These are phyloP conservation scores for Macrotus californicus DNA, from an alignment of 2,113 vertebrate genomes.

Conservation along the genomic window DNA sequence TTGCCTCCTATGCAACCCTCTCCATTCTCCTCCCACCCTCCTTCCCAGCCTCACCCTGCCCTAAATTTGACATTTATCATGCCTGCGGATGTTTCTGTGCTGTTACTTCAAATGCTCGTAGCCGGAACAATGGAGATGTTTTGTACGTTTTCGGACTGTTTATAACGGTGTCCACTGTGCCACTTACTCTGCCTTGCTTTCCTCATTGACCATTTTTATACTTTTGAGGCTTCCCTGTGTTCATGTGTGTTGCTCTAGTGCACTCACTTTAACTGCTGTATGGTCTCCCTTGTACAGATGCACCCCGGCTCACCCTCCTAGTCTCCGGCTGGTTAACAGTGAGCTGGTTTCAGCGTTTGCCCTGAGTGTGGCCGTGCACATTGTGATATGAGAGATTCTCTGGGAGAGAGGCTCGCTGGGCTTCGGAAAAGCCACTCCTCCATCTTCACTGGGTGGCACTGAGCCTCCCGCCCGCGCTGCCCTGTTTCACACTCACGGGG, in stretches of 20 bases:
- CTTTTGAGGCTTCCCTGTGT: not conserved
- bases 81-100: not conserved
- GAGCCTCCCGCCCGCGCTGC: accelerated
- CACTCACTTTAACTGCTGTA: not conserved
- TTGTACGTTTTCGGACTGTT: not conserved
- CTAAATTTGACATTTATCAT: not conserved
- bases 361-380: not conserved
- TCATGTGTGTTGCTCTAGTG: not conserved
- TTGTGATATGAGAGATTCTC: not conserved
- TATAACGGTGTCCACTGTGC: not conserved
- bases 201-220: not conserved
- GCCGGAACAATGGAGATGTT: not conserved
- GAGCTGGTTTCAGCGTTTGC: not conserved
- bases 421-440: not conserved
- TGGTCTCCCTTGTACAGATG: too few relatives aligned
- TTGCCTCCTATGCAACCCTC: not conserved
- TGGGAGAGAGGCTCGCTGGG: not conserved
- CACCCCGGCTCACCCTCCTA: not conserved
- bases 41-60: not conserved
- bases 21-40: not conserved
- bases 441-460: not conserved
- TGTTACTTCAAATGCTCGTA: not conserved
- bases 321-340: not conserved
- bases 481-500: not conserved
- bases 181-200: not conserved